Percentiles rank a stretch among this genome's conserved stretches.
Evolutionary conservation across 2,797 vertebrate genomes (phyloP).

Genomic region (Orientallactaga sibirica): DNA sequence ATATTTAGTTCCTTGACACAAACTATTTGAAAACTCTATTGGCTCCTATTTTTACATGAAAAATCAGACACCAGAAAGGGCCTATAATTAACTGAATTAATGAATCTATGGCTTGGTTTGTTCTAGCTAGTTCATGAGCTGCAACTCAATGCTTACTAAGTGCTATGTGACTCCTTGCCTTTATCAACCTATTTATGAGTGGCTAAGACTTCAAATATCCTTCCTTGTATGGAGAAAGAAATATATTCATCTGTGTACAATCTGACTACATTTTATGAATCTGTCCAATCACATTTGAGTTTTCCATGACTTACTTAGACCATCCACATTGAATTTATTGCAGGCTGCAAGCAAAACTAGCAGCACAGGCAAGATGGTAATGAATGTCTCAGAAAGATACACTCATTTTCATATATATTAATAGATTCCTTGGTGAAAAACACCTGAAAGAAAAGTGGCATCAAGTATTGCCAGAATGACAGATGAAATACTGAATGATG

Average conservation of each 20-base stretch:
- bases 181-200: slow-evolving; percentile 83
- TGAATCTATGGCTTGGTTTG: slow-evolving; percentile 72
- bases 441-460: slow-evolving; percentile 81
- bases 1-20: slow-evolving; percentile 66
- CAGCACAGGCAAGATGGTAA: slow-evolving; percentile 81
- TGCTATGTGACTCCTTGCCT: slow-evolving; percentile 78
- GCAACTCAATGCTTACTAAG: slow-evolving; percentile 76
- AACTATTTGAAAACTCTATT: slow-evolving; percentile 77
- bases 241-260: slow-evolving; percentile 76
- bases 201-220: slow-evolving; percentile 56
- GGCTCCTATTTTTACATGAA: slow-evolving; percentile 71
- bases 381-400: slow-evolving; percentile 81
- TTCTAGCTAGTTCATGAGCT: slow-evolving; percentile 80
- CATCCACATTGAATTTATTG: slow-evolving; percentile 82
- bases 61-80: slow-evolving; percentile 70
- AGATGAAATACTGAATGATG: slow-evolving; percentile 84
- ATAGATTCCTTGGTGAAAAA: slow-evolving; percentile 78
- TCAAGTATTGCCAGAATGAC: slow-evolving; percentile 83
- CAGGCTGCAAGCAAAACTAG: slow-evolving; percentile 82
- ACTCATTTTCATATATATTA: slow-evolving; percentile 83
- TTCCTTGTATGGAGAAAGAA: slow-evolving; percentile 67
- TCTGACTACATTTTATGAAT: slow-evolving; percentile 83
- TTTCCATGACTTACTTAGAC: slow-evolving; percentile 82
- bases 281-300: slow-evolving; percentile 78
- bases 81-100: slow-evolving; percentile 76